Evolutionary conservation across 2,888 invertebrate species (phyloP), one percentile per base, ranked within the genome.

Genomic region (Hanleya hanleyi): DNA sequence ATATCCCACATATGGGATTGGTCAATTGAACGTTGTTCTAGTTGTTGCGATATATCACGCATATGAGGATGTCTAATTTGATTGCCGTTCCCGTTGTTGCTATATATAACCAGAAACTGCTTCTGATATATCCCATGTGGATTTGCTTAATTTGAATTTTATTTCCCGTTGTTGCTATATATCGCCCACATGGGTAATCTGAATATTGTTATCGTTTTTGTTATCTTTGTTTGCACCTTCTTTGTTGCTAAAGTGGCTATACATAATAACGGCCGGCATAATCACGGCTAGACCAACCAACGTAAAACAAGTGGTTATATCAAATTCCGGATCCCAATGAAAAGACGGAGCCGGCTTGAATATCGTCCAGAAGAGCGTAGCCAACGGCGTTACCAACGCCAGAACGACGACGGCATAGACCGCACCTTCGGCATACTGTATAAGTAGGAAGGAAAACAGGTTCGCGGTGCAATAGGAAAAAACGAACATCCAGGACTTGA

Each of bases 391-490:
- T 7, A 84, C 79, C 37, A 83, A 38, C 0, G 84, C 81, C 68
- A 81, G 80, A 12, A 85, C 83, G 9, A 85, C 76, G 1, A 81
- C 80, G 1, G 82, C 78, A 41, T 81, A 85, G 0, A 85, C 79
- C n/a, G 84, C 84, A 9, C 85, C 85, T 64, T 85, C 85, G 7
- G 85, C 81, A 67, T 79, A 82, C 67, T 83, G 79, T 29, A 86
- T 82, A 3, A 85, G 79, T 0, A 86, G 77, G 66, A 81, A 78
- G 69, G 82, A 80, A 73, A 82, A 84, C 22, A 84, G 70, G 70
- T 83, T 84, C 9, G 76, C 78, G 15, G 81, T 61, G 36, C 77
- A 77, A 50, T 77, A 81, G 38, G 76, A 73, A 1, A 79, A 67
- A 32, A 80, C 78, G 67, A 84, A 81, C 29, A 84, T 33, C 79